A percentile compares a stretch with the other conserved stretches of the same genome.
Conservation (phyloP, 2,888 invertebrate species). For the Folsomia manolachei region DNA sequence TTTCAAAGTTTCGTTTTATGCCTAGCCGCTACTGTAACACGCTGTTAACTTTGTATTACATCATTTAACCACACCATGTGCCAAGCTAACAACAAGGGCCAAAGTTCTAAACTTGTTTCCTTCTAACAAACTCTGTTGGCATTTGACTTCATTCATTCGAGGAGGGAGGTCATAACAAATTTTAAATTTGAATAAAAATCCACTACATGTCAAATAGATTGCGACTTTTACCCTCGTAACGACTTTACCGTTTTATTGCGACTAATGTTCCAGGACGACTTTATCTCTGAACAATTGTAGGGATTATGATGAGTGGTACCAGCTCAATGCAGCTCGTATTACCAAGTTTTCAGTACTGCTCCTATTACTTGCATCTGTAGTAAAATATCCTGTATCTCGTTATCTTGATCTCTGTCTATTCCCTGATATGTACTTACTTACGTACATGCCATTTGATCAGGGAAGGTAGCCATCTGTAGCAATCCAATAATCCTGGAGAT, state of each 20-base stretch:
- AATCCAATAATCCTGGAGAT: too few relatives aligned
- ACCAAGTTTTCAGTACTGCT: too few relatives aligned
- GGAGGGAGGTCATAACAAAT: background rate
- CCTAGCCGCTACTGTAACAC: constrained; percentile 5
- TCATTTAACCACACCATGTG: background rate
- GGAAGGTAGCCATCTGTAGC: too few relatives aligned
- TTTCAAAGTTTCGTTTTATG: constrained; percentile 9
- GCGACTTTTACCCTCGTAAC: background rate
- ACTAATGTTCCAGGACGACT: background rate
- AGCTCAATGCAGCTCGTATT: too few relatives aligned
- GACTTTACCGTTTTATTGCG: background rate
- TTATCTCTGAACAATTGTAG: background rate
- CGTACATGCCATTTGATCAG: background rate
- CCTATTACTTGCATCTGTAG: background rate
- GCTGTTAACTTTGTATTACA: constrained; percentile 21
- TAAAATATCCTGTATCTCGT: background rate
- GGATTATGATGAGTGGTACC: background rate
- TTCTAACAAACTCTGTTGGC: background rate
- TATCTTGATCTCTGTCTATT: too few relatives aligned
- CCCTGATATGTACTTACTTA: too few relatives aligned
- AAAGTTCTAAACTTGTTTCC: too few relatives aligned
- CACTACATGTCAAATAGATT: background rate
- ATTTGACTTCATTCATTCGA: background rate
- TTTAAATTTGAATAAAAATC: background rate
- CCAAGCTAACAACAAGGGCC: too few relatives aligned